Percentiles rank a stretch among this genome's conserved stretches.
These are phyloP conservation scores for Capreolus pygargus DNA, from an alignment of 2,113 vertebrate genomes.

Conservation along the genomic window DNA sequence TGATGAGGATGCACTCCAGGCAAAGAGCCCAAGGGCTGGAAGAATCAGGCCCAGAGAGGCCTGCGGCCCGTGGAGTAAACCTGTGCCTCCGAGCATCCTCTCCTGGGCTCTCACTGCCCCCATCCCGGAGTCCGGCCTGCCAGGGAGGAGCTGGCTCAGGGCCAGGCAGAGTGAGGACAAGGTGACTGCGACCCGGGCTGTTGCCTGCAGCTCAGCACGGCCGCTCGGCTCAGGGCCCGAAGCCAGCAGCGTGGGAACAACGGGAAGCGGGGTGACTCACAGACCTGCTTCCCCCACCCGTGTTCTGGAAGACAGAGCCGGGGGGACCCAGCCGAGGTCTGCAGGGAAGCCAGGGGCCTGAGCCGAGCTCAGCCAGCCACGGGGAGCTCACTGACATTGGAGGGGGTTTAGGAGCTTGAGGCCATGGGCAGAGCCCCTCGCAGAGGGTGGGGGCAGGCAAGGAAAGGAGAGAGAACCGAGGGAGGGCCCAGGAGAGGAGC, in stretches of 20 bases:
- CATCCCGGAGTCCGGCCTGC: neutral
- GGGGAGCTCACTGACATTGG: neutral
- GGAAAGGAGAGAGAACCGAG: neutral
- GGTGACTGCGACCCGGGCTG: conserved; percentile 69
- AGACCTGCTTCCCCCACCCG: neutral
- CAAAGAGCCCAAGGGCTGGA: neutral
- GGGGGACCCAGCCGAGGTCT: neutral
- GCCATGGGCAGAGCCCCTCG: neutral
- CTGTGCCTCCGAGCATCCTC: neutral
- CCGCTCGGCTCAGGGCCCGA: conserved; percentile 30
- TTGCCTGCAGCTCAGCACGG: conserved; percentile 47
- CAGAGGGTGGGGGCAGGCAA: neutral
- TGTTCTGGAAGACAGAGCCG: neutral
- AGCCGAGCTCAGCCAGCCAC: neutral
- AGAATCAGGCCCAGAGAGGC: neutral
- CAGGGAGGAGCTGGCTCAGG: conserved; percentile 43
- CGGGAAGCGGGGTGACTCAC: conserved; percentile 58
- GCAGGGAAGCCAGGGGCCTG: neutral
- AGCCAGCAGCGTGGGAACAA: conserved; percentile 58
- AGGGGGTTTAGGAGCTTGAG: neutral
- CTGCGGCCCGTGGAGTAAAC: neutral
- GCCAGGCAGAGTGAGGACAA: conserved; percentile 66
- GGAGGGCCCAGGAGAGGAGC: neutral
- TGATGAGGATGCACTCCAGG: neutral
- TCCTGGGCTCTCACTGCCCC: neutral